phyloP scores from a whole-genome alignment of 37 sponge, comb jelly and placozoan genomes.

The Ephydatia muelleri region DNA sequence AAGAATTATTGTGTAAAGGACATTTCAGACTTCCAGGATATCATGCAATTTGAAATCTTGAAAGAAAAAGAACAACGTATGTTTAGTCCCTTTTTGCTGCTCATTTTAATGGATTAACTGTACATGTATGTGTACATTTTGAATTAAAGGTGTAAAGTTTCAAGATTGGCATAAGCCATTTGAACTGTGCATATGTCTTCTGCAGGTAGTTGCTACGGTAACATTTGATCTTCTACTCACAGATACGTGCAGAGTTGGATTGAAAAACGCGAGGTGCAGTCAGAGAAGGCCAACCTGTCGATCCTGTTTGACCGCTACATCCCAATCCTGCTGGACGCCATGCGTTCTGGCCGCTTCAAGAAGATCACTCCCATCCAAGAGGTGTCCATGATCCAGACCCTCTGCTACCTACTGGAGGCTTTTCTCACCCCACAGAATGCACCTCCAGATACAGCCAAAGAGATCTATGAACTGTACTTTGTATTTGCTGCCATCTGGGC shows the following conservation, averaged over 20 bases:
- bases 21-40: no score
- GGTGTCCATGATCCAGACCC: constrained; percentile 95
- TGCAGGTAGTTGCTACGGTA: no score
- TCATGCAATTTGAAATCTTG: no score
- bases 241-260: constrained; percentile 95
- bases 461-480: constrained; percentile 97
- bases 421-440: constrained; percentile 90
- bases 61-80: no score
- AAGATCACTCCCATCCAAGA: constrained; percentile 97
- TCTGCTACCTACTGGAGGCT: constrained; percentile 96
- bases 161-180: no score
- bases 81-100: no score
- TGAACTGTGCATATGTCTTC: no score
- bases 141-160: no score
- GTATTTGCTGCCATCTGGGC: constrained; percentile 99
- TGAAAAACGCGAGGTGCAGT: constrained; percentile 92
- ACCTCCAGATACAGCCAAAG: constrained; percentile 96
- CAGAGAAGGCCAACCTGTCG: constrained; percentile 95
- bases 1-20: no score
- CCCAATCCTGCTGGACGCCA: no score
- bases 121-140: no score
- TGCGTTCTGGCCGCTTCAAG: constrained; percentile 94
- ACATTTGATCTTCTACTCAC: not conserved
- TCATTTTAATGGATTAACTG: no score
- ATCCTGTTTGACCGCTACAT: constrained; percentile 98